Base-by-base conservation (phyloP, 2,113 vertebrate species). In the Hypocryptadius cinnamomeus region DNA sequence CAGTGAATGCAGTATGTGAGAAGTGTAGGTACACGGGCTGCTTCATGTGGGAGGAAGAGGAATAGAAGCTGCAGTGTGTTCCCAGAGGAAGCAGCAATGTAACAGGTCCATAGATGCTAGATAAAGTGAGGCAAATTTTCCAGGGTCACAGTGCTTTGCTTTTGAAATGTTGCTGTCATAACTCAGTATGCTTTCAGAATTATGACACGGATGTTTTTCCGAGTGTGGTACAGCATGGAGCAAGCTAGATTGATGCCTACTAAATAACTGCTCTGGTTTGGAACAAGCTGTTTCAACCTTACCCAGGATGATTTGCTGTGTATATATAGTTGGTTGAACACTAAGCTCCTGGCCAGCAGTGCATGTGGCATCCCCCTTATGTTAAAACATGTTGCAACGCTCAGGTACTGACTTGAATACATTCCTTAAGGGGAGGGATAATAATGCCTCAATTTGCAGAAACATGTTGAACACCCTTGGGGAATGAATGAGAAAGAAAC, bases 381-480 rank as follows among this genome's bases (percentile, higher is more conserved):
- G 85, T 95, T 94, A 85, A 95, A 95, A 96, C 95, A 51, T 51
- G 92, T 96, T 96, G 56, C 60, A 72, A 65, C 61, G 20, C 40
- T 96, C 97, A 96, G 96, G 97, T 94, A 59, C 47, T 74, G 78
- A 91, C 97, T 93, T 48, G 98, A 97, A 79, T 37, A 14, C 91
- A 96, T 87, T 93, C 96, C 93, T 94, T 69, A 70, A 73, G 91
- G 95, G 95, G 57, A 92, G 92, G 90, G 81, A 72, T 73, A 59
- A 37, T 12, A 17, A 33, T 40, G 84, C 91, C 79, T 78, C 70
- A 37, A 9, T 94, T 78, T 95, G 97, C 89, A 47, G 39, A 18
- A 78, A 93, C 89, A 63, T 1, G 50, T 40, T 94, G 39, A 53
- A 54, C 77, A 53, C 82, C 95, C 82, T 79, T 31, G 76, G 92